These are phyloP conservation scores for Protobothrops flavoviridis DNA, from an alignment of 2,113 vertebrate species.

Conservation along the genomic window DNA sequence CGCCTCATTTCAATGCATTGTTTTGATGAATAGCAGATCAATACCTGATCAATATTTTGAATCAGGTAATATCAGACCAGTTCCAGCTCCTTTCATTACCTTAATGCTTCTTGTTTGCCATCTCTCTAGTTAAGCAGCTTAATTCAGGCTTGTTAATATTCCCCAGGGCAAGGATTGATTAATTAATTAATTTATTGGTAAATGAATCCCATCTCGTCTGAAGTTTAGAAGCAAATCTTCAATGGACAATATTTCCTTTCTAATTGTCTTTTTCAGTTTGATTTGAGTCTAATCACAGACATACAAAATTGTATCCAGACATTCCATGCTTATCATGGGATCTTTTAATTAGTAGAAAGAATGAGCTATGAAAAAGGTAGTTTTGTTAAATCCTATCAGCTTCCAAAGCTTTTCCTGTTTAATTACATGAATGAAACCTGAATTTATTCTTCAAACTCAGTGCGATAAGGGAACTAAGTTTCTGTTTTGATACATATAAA, in stretches of 20 bases:
- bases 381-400: background rate
- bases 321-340: constrained; percentile 1
- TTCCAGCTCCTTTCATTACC: background rate
- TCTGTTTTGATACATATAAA: background rate
- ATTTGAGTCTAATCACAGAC: background rate
- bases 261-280: background rate
- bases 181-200: background rate
- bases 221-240: background rate
- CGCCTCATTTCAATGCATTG: background rate
- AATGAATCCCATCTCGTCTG: background rate
- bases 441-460: background rate
- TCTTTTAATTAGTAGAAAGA: constrained; percentile 6
- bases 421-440: constrained; percentile 2
- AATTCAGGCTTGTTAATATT: background rate
- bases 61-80: background rate
- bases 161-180: background rate
- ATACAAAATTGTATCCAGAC: background rate
- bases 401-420: background rate
- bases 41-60: background rate
- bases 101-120: background rate
- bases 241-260: background rate
- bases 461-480: background rate
- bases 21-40: background rate
- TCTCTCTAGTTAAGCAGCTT: background rate
- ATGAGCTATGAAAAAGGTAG: background rate